A percentile compares a stretch with the other conserved stretches of the same genome.
Evolutionary conservation across 2,888 invertebrate species (phyloP).

Genomic region (Xestia ashworthii): DNA sequence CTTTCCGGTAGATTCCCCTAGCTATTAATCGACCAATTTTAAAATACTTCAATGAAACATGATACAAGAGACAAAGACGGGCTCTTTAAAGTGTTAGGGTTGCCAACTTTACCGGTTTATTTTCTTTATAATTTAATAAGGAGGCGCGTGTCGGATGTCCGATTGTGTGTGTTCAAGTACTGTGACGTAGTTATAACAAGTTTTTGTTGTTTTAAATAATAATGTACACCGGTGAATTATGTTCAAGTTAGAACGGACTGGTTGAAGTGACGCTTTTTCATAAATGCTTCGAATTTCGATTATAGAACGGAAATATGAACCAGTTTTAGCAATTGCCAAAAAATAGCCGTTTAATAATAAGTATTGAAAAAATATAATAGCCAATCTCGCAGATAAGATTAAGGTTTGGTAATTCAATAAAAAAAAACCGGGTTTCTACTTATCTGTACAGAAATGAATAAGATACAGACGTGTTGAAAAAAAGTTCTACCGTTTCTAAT

Average conservation of each 20-base stretch:
- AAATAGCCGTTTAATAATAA: constrained; percentile 2
- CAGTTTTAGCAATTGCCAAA: constrained; percentile 10
- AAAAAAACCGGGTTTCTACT: background rate
- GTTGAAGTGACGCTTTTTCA: constrained; percentile 38
- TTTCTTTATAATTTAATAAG: constrained; percentile 89
- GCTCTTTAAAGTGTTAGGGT: constrained; percentile 55
- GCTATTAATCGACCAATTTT: constrained; percentile 64
- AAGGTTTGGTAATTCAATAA: background rate
- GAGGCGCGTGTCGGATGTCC: constrained; percentile 83
- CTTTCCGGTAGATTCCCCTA: constrained; percentile 81
- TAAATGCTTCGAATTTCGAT: constrained; percentile 13
- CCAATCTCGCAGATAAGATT: background rate
- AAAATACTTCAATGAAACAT: constrained; percentile 65
- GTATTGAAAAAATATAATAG: constrained; percentile 5
- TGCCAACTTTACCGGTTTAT: constrained; percentile 77
- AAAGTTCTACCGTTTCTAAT: constrained; percentile 23
- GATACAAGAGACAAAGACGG: constrained; percentile 27
- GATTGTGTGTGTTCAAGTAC: constrained; percentile 79
- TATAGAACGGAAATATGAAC: constrained; percentile 11
- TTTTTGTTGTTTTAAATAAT: constrained; percentile 69
- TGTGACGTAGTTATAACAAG: constrained; percentile 78
- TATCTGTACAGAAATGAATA: constrained; percentile 7
- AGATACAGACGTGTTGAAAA: background rate
- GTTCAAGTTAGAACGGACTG: constrained; percentile 55
- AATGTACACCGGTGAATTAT: constrained; percentile 65